These are phyloP conservation scores for Channallabes apus DNA, from an alignment of 2,797 vertebrate genomes.

Conservation along the genomic window DNA sequence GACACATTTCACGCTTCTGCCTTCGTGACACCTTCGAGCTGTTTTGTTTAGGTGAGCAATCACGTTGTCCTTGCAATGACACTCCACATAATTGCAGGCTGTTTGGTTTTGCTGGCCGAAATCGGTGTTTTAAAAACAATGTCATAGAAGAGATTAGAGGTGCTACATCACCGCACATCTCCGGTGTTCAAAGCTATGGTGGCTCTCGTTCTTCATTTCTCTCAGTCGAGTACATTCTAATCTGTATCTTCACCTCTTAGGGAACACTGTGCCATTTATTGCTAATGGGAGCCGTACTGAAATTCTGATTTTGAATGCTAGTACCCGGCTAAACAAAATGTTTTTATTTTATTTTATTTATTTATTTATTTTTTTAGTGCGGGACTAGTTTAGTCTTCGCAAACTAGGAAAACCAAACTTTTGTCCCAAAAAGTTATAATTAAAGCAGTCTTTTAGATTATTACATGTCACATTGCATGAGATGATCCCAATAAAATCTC, in stretches of 20 bases:
- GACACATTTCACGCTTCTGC: conserved; percentile 21
- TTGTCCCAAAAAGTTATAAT: neutral
- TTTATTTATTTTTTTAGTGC: neutral
- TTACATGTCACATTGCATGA: conserved; percentile 20
- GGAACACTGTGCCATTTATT: neutral
- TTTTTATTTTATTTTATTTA: no score
- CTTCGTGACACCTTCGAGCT: conserved; percentile 13
- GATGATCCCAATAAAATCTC: conserved; percentile 21
- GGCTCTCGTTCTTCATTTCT: conserved; percentile 8
- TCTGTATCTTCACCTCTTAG: neutral
- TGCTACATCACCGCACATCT: conserved; percentile 21
- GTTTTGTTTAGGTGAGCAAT: conserved; percentile 48
- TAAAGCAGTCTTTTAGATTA: conserved; percentile 9
- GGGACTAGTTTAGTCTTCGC: neutral
- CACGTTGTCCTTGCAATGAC: conserved; percentile 44
- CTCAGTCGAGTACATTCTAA: neutral
- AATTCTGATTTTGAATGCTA: neutral
- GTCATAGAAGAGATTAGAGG: conserved; percentile 40
- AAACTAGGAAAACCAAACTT: neutral
- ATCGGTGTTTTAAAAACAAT: conserved; percentile 48
- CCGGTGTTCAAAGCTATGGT: conserved; percentile 12
- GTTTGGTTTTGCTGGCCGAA: conserved; percentile 20
- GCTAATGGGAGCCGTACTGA: neutral
- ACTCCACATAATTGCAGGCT: conserved; percentile 47
- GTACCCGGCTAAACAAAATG: neutral